These are phyloP conservation scores for Watsonalla cultraria DNA, from an alignment of 2,888 invertebrate species.

Conservation along the genomic window DNA sequence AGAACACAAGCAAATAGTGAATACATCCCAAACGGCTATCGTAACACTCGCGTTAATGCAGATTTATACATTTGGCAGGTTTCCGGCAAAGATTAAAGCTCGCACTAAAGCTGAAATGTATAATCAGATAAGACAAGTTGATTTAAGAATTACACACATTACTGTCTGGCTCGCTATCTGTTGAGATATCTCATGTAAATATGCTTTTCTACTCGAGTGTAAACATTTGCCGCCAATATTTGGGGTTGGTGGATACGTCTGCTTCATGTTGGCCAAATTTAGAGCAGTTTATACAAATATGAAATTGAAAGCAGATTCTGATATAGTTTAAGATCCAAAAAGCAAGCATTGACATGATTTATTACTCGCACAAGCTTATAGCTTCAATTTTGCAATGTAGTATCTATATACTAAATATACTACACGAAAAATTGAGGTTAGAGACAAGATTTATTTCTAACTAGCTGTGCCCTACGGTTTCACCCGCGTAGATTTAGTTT, in stretches of 20 bases:
- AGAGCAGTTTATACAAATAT: neutral
- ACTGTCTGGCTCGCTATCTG: conserved; percentile 26
- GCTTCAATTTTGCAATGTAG: too few relatives aligned
- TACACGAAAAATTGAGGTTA: too few relatives aligned
- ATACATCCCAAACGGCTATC: neutral
- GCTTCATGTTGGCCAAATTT: neutral
- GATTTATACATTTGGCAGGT: conserved; percentile 13
- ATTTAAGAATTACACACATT: conserved; percentile 28
- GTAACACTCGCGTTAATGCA: conserved; percentile 2
- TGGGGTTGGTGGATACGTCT: conserved; percentile 7
- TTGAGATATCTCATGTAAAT: conserved; percentile 24
- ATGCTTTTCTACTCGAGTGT: conserved; percentile 23
- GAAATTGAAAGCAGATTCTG: too few relatives aligned
- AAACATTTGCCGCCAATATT: conserved; percentile 17
- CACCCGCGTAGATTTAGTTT: too few relatives aligned
- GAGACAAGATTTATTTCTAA: too few relatives aligned
- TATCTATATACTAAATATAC: too few relatives aligned
- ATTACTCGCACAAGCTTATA: too few relatives aligned
- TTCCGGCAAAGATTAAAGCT: conserved; percentile 21
- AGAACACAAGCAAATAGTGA: neutral
- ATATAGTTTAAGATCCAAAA: too few relatives aligned
- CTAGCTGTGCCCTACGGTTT: too few relatives aligned
- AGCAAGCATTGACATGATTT: too few relatives aligned
- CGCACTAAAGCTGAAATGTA: conserved; percentile 17
- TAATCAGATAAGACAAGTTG: conserved; percentile 22